Evolutionary conservation across 2,113 vertebrate genomes (phyloP).

Genomic region (Chrysochloris asiatica): DNA sequence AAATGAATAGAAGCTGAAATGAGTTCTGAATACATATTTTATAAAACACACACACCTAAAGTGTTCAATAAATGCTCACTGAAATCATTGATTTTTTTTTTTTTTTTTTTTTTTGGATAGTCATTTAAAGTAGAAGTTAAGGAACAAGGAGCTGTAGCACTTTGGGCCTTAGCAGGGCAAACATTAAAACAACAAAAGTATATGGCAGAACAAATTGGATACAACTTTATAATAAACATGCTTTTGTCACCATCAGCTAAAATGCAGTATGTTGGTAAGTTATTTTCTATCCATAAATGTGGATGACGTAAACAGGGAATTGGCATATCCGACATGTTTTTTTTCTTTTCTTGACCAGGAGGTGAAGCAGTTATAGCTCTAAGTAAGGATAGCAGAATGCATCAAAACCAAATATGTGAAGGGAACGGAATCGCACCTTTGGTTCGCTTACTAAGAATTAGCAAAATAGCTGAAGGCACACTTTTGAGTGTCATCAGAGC

Average conservation of each 20-base stretch:
- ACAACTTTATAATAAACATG: constrained; percentile 87
- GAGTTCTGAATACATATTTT: background rate
- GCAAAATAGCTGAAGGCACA: constrained; percentile 81
- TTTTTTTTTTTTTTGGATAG: constrained; percentile 70
- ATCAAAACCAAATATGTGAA: constrained; percentile 86
- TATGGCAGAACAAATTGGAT: constrained; percentile 87
- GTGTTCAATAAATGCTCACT: background rate
- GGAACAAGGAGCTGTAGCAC: constrained; percentile 85
- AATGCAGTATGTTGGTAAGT: constrained; percentile 88
- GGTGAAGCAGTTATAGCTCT: constrained; percentile 85
- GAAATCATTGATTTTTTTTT: constrained; percentile 15
- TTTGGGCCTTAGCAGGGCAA: constrained; percentile 87
- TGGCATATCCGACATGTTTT: background rate
- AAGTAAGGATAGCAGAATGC: constrained; percentile 82
- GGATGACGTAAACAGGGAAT: background rate
- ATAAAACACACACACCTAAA: background rate
- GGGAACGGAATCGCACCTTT: constrained; percentile 85
- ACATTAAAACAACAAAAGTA: constrained; percentile 85
- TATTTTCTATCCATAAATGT: background rate
- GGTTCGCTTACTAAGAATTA: constrained; percentile 82
- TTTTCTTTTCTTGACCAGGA: constrained; percentile 72
- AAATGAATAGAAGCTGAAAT: too few species aligned
- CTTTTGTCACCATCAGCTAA: constrained; percentile 87
- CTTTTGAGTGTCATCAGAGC: constrained; percentile 85
- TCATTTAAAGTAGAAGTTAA: constrained; percentile 85